phyloP scores from a whole-genome alignment of 92 coral and sea anemone genomes.

The Paramuricea clavata region DNA sequence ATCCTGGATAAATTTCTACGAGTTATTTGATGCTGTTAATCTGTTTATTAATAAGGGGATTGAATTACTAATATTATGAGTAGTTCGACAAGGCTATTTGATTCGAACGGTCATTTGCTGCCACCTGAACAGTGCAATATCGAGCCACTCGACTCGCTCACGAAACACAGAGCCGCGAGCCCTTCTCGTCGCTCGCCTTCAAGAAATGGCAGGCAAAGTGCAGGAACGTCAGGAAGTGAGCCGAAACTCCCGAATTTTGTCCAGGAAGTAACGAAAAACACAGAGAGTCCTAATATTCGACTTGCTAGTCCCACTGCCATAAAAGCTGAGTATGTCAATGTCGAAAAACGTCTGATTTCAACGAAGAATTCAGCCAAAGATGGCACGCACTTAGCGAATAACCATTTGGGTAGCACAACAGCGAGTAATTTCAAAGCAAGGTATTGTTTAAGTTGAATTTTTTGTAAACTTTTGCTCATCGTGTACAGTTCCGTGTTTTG shows the following conservation, averaged over 20 bases:
- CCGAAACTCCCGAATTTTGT: conserved; percentile 36
- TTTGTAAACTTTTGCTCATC: conserved; percentile 1
- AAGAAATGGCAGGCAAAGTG: neutral
- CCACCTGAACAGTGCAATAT: conserved; percentile 20
- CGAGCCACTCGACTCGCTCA: conserved; percentile 6
- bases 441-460: neutral
- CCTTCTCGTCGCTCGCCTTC: conserved; percentile 34
- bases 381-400: neutral
- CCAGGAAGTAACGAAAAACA: conserved; percentile 26
- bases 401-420: neutral
- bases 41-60: neutral
- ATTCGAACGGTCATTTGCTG: neutral
- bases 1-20: neutral
- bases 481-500: neutral
- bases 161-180: conserved; percentile 15
- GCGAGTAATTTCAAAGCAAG: neutral
- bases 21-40: neutral
- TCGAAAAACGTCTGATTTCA: neutral
- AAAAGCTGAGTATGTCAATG: neutral
- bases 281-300: neutral
- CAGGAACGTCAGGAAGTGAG: conserved; percentile 22
- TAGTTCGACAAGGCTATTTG: neutral
- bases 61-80: conserved; percentile 3
- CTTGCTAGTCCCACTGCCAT: neutral
- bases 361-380: neutral